Base-by-base conservation (phyloP, 2,888 invertebrate species). In the Lobophora halterata region DNA sequence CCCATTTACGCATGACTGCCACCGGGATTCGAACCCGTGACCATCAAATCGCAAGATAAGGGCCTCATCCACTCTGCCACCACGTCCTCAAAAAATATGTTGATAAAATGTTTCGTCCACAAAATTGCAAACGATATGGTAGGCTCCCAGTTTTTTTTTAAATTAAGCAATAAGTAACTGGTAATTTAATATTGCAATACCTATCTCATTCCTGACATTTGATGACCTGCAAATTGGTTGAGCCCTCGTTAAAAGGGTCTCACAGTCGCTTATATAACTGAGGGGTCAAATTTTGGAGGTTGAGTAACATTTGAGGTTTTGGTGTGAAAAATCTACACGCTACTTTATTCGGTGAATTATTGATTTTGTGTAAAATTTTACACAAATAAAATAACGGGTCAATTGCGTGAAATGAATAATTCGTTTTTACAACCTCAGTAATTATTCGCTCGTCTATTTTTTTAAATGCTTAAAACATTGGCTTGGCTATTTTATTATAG, bases 201-300 rank as follows among this genome's bases (percentile, higher is more conserved):
- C 7, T 5, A 6, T 28, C 28, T 27, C 28, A 18, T 32, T 12
- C 27, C 25, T 40, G 34, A 18, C 29, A 40, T 40, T 39, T 19
- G 8, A 39, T 39, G 24, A 14, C 33, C 32, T 5, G 19, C 18
- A 19, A 25, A 20, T 19, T 18, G 8, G 14, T 24, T 21, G 20
- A 34, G 31, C 30, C 13, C 32, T 30, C 6, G 20, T 14, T 13
- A 3, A 28, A 30, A 27, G 31, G 42, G 36, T 13, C 24, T 18
- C 17, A 13, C 14, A 21, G n/a, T n/a, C n/a, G 5, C 11, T 23
- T 42, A 37, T 20, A 28, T 42, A 32, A 37, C 9, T 12, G 11
- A 33, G 2, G 5, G 20, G 18, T 21, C 30, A 21, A 26, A 20
- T 11, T n/a, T n/a, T 3, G 3, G 11, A 30, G 19, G 5, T 8